phyloP scores from a whole-genome alignment of 2,113 vertebrate genomes.

The Sander vitreus region DNA sequence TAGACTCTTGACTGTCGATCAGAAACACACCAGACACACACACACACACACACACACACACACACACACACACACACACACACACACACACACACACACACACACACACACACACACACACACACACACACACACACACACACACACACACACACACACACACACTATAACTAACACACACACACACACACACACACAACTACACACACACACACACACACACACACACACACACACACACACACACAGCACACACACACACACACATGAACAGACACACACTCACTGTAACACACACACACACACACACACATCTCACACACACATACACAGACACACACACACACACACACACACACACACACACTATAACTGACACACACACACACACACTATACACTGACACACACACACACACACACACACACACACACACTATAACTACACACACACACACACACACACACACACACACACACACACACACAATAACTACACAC shows the following conservation, averaged over 20 bases:
- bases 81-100: constrained; percentile 5
- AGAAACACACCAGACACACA: no score
- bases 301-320: constrained; percentile 23
- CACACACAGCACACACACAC: constrained; percentile 10
- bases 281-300: constrained; percentile 24
- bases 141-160: constrained; percentile 29
- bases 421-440: constrained; percentile 30
- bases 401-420: constrained; percentile 28
- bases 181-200: constrained; percentile 10
- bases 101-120: constrained; percentile 12
- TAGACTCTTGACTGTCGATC: no score
- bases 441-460: constrained; percentile 2
- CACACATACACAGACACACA: constrained; percentile 9
- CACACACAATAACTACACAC: constrained; percentile 31
- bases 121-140: no score
- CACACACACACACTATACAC: not conserved
- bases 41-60: no score
- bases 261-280: no score
- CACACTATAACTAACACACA: constrained; percentile 31
- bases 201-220: constrained; percentile 31
- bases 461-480: constrained; percentile 30
- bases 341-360: constrained; percentile 30
- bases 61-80: not conserved
- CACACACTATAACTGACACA: constrained; percentile 32
- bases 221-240: constrained; percentile 24